A percentile compares a stretch with the other conserved stretches of the same genome.
Conservation (phyloP, 2,113 vertebrate genomes). For the Hippocampus guttulatus region DNA sequence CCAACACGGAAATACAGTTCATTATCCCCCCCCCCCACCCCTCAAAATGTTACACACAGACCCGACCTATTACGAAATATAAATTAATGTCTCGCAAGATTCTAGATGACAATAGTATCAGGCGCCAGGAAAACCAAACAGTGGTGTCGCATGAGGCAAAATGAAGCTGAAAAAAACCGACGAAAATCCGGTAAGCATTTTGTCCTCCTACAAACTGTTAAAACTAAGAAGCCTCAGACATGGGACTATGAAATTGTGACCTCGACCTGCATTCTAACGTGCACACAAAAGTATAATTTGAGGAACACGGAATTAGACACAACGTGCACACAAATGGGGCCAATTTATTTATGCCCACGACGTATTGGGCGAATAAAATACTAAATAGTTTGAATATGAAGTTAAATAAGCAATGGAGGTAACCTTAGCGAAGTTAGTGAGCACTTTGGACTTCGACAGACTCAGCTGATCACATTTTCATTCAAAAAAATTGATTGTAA, state of each 20-base stretch:
- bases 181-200: neutral
- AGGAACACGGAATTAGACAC: neutral
- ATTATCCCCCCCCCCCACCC: neutral
- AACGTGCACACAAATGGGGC: neutral
- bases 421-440: too few relatives aligned
- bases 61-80: neutral
- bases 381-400: too few relatives aligned
- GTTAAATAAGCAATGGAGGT: too few relatives aligned
- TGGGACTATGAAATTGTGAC: neutral
- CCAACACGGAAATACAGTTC: neutral
- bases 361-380: neutral
- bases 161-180: neutral
- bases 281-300: neutral
- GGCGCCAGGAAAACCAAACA: neutral
- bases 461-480: too few relatives aligned
- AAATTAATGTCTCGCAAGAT: neutral
- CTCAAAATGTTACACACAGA: too few relatives aligned
- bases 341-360: neutral
- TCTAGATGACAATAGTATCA: neutral
- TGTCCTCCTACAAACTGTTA: neutral
- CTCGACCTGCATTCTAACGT: neutral
- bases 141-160: neutral
- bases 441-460: too few relatives aligned
- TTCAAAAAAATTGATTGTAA: too few relatives aligned
- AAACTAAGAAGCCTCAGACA: neutral